Evolutionary conservation across 2,113 vertebrate species (phyloP), one percentile per base, ranked within the genome.

Genomic region (Peromyscus californicus): DNA sequence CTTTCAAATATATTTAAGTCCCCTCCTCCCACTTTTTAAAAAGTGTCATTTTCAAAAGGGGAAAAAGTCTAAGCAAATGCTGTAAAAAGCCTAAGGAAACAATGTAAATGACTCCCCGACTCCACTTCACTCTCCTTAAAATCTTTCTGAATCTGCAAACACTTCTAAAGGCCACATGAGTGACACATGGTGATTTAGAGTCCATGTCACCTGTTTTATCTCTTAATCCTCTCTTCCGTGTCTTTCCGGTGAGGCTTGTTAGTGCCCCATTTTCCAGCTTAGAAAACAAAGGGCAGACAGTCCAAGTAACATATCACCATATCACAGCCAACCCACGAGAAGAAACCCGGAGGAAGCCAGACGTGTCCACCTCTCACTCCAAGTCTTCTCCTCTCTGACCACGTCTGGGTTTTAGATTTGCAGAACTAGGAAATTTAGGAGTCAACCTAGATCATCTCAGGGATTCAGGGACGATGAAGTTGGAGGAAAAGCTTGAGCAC

Each of bases 401-500:
- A 82, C 16, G 57, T 22, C 36, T 63, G 29, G 2, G 4, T 39
- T 83, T 21, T n/a, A 39, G n/a, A 29, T 12, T 69, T 29, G 12
- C 45, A 39, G 57, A 16, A 59, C 31, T 90, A 75, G 67, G 24
- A 24, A 51, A 10, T 54, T 74, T 24, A 86, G 63, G 39, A 39
- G 16, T 31, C 39, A 11, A 12, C 72, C 33, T 33, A 61, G 88
- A 57, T 33, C 5, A 19, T 36, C 63, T 45, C 45, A 59, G 54
- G 67, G 7, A 36, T 59, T 69, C 51, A 2, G 26, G 6, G 54
- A 89, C 7, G 3, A 96, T 96, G 93, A 95, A 59, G 48, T 16
- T 92, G 29, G 80, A 96, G 83, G 95, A 92, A 79, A 94, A 93
- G 3, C 8, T 33, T 16, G 59, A 51, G 33, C 17, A 33, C 26